Evolutionary conservation across 2,888 invertebrate species (phyloP).

Genomic region (Ctena decussata): DNA sequence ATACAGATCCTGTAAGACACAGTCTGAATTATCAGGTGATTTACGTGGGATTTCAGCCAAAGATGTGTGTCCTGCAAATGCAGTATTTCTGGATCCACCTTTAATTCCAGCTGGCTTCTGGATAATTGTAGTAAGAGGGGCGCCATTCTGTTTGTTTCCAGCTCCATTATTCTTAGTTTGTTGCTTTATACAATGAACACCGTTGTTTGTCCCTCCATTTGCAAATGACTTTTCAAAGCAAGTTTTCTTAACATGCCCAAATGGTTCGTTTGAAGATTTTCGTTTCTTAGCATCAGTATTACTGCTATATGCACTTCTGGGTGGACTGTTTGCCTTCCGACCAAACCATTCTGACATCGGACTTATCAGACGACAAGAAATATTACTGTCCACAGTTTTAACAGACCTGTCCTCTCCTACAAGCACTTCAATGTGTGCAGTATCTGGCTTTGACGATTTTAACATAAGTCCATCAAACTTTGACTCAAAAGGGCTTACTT

Average conservation of each 20-base stretch:
- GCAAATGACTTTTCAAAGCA: not conserved
- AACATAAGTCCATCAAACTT: constrained; percentile 57
- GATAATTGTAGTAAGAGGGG: not conserved
- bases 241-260: not conserved
- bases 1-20: constrained; percentile 65
- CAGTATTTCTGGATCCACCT: not conserved
- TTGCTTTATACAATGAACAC: too few species aligned
- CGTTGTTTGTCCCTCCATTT: not conserved
- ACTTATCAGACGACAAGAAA: not conserved
- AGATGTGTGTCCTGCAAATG: not conserved
- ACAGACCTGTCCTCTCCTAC: not conserved
- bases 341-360: constrained; percentile 24
- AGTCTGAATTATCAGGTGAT: constrained; percentile 15
- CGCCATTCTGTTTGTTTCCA: too few species aligned
- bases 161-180: not conserved
- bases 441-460: constrained; percentile 22
- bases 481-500: not conserved
- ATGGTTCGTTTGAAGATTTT: not conserved
- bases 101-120: not conserved
- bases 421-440: not conserved
- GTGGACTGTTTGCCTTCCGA: not conserved
- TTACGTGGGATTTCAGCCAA: not conserved
- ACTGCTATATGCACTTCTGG: not conserved
- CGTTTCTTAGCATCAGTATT: not conserved
- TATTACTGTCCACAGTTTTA: not conserved